phyloP scores from a whole-genome alignment of 2,113 vertebrate species.

The Petromus typicus region DNA sequence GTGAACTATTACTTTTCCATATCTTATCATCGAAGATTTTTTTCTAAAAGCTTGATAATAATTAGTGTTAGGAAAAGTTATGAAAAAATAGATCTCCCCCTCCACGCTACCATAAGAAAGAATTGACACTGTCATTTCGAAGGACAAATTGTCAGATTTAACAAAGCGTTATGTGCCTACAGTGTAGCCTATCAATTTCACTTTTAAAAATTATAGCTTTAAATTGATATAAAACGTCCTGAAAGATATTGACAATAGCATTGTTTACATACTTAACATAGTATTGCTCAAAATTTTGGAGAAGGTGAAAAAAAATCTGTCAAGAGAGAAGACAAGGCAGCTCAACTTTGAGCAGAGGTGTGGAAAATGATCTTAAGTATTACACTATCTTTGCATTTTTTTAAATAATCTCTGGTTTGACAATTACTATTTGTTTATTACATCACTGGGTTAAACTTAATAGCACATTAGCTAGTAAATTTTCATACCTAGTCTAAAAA shows the following conservation, averaged over 20 bases:
- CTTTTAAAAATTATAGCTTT: constrained; percentile 38
- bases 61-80: background rate
- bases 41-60: background rate
- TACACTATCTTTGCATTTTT: background rate
- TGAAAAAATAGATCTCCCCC: background rate
- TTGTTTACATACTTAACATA: background rate
- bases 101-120: background rate
- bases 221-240: background rate
- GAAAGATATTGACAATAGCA: background rate
- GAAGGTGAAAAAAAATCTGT: background rate
- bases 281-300: background rate
- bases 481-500: constrained; percentile 2
- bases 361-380: background rate
- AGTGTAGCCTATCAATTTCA: background rate
- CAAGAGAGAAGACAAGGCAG: background rate
- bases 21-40: background rate
- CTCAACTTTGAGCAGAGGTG: background rate
- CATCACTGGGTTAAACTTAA: background rate
- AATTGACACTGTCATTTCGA: background rate
- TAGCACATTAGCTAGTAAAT: background rate
- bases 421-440: background rate
- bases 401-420: background rate
- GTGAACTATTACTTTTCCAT: background rate
- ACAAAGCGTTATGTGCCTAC: background rate
- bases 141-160: background rate